Conservation (phyloP, 2,113 vertebrate genomes). For the Eurystomus gularis region DNA sequence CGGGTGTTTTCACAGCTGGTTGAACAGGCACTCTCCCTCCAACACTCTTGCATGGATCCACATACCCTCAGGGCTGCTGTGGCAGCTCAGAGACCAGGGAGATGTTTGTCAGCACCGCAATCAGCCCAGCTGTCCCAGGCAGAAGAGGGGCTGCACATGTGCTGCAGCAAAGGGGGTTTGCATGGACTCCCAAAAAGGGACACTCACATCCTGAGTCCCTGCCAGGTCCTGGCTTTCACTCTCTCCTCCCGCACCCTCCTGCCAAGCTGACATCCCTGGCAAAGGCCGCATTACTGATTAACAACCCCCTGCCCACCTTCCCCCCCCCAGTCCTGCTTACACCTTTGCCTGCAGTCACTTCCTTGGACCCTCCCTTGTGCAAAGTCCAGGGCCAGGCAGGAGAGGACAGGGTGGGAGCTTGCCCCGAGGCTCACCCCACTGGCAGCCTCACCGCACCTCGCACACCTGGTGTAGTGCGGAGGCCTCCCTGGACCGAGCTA, state of each 20-base stretch:
- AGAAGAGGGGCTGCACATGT: neutral
- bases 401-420: neutral
- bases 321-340: neutral
- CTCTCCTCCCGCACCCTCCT: neutral
- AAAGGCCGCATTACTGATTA: neutral
- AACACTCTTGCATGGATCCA: neutral
- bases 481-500: neutral
- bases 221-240: neutral
- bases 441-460: neutral
- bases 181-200: neutral
- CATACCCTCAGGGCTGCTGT: accelerated
- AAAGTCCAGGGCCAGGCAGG: neutral
- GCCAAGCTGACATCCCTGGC: accelerated
- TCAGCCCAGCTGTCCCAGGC: accelerated
- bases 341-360: neutral
- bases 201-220: neutral
- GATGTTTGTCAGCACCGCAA: neutral
- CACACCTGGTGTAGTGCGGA: neutral
- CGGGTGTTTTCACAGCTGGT: accelerated
- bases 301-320: neutral
- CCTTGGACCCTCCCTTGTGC: neutral
- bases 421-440: neutral
- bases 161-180: neutral
- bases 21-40: neutral
- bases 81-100: neutral